Evolutionary conservation across 2,797 vertebrate species (phyloP).

Genomic region (Danio tinwini): DNA sequence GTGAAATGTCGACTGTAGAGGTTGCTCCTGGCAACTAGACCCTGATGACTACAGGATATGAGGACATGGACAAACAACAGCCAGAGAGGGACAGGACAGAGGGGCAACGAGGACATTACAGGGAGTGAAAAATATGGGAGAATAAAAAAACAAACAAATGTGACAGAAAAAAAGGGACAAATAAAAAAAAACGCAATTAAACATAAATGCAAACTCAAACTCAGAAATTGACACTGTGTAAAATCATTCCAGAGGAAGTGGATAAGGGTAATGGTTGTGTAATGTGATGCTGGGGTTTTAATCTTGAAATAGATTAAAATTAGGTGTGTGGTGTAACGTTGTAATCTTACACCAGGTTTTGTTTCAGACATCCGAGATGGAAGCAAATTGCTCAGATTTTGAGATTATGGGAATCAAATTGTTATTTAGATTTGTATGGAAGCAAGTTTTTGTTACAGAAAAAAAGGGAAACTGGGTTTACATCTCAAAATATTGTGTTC

Average conservation of each 20-base stretch:
- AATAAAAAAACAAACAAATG: slow-evolving; percentile 37
- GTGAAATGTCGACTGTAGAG: slow-evolving; percentile 77
- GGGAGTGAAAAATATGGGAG: slow-evolving; percentile 10
- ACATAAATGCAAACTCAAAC: slow-evolving; percentile 36
- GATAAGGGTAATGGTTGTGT: slow-evolving; percentile 21
- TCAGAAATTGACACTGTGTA: slow-evolving; percentile 33
- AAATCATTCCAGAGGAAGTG: slow-evolving; percentile 35
- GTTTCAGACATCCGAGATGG: not conserved
- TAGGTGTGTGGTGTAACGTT: not conserved
- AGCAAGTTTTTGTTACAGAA: too few relatives aligned
- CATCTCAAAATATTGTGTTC: too few relatives aligned
- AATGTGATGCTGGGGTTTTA: slow-evolving; percentile 3
- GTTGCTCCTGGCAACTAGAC: slow-evolving; percentile 72
- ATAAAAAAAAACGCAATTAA: slow-evolving; percentile 43
- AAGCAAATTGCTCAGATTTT: not conserved
- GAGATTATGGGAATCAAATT: not conserved
- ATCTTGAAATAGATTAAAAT: not conserved
- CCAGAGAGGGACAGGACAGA: slow-evolving; percentile 1
- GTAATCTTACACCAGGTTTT: not conserved
- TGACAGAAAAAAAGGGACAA: slow-evolving; percentile 47
- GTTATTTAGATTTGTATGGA: not conserved
- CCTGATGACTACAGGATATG: slow-evolving; percentile 67
- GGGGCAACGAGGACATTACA: not conserved
- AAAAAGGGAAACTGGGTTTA: too few relatives aligned
- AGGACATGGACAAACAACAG: slow-evolving; percentile 42